phyloP scores from a whole-genome alignment of 2,797 vertebrate genomes.

The Anniella stebbinsi region DNA sequence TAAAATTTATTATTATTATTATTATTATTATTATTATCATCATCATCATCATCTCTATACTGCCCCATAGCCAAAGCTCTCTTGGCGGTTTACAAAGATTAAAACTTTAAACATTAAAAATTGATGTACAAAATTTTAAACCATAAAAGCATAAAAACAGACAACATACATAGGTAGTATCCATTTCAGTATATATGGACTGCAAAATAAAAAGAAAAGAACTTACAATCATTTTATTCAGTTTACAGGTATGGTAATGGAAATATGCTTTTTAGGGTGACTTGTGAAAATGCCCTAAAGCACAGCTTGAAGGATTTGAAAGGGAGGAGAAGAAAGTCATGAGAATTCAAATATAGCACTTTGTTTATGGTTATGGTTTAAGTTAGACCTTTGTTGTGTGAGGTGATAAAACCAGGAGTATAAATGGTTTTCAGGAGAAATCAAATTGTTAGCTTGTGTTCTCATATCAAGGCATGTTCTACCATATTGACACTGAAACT shows the following conservation, averaged over 20 bases:
- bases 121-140: too few relatives aligned
- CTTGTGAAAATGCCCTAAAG: background rate
- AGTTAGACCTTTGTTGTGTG: background rate
- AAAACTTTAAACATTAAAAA: too few relatives aligned
- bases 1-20: too few relatives aligned
- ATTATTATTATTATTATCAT: too few relatives aligned
- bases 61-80: too few relatives aligned
- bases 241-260: background rate
- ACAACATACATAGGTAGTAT: too few relatives aligned
- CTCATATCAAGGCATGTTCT: background rate
- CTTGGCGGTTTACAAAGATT: too few relatives aligned
- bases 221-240: background rate
- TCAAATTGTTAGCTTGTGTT: background rate
- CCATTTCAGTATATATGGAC: too few relatives aligned
- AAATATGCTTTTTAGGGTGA: background rate
- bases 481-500: conserved; percentile 17
- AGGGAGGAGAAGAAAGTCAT: background rate
- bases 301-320: background rate
- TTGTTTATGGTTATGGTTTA: background rate
- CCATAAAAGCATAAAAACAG: too few relatives aligned
- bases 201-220: background rate
- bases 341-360: background rate
- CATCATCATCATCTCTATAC: too few relatives aligned
- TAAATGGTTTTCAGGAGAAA: background rate
- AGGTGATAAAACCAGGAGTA: background rate